Evolutionary conservation across 2,113 vertebrate genomes (phyloP), one percentile per base, ranked within the genome.

Genomic region (Myanophis thanlyinensis): DNA sequence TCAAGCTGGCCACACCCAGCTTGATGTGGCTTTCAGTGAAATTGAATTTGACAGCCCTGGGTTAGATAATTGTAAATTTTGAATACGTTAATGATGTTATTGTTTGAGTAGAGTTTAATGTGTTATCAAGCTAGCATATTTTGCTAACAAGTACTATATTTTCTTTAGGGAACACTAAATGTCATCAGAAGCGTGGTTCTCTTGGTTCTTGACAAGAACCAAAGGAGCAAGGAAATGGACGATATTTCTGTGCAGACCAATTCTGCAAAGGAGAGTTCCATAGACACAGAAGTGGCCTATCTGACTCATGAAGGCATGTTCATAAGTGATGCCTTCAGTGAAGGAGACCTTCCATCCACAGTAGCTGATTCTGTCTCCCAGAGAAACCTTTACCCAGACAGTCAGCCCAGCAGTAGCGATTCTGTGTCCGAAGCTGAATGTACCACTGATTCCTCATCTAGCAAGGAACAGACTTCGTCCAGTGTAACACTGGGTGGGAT

Each of bases 251-350:
- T 97, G 1, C 97, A 97, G 30, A 98, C 97, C 95, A 97, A 73
- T 94, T 89, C 96, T 44, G 94, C 94, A 56, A 98, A 96, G 89
- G 96, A 98, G 91, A 96, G 88, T 85, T 48, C 90, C 0, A 27
- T 98, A 92, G 98, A 99, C 93, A 97, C 98, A 0, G 99, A 99
- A 95, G 98, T 99, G 92, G 99, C 99, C 90, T 99, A 99, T 96
- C 98, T 99, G 96, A 99, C 98, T 23, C 99, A 99, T 0, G 99
- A 99, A 96, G 99, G 99, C 89, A 96, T 99, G 96, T 99, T 99
- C 94, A 99, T 99, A 95, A 99, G 99, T 15, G 99, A 99, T 1
- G 99, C 99, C 0, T 98, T 99, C 44, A 92, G 94, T 0, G 98
- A 98, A 9, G 97, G 96, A 22, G 98, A 98, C 92, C 97, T 97